Percentiles rank a stretch among this genome's conserved stretches.
These are phyloP conservation scores for Argentina silus DNA, from an alignment of 2,797 vertebrate genomes.

Conservation along the genomic window DNA sequence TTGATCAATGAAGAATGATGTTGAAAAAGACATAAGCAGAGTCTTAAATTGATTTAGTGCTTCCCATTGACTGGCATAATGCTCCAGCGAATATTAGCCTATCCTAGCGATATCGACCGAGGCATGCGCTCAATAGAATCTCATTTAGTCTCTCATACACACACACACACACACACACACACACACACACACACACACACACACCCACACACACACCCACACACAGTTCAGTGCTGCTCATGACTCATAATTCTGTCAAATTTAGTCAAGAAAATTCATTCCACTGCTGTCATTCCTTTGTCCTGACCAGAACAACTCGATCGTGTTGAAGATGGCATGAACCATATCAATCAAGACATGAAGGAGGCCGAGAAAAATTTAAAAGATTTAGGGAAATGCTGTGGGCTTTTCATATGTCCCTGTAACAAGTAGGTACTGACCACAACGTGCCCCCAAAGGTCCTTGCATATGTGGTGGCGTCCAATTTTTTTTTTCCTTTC, in stretches of 20 bases:
- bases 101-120: conserved; percentile 4
- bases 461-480: conserved; percentile 97
- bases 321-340: conserved; percentile 99
- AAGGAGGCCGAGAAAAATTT: conserved; percentile 99
- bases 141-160: background rate
- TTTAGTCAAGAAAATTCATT: conserved; percentile 93
- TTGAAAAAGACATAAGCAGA: background rate
- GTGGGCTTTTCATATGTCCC: conserved; percentile 99
- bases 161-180: too few species aligned
- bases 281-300: conserved; percentile 99
- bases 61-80: conserved; percentile 24
- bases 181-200: too few species aligned
- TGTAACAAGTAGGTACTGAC: conserved; percentile 99
- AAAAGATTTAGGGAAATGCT: conserved; percentile 99
- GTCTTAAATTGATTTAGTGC: conserved; percentile 30
- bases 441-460: conserved; percentile 81
- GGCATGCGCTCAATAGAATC: conserved; percentile 4
- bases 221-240: conserved; percentile 75
- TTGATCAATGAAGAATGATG: background rate
- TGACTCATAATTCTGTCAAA: conserved; percentile 87
- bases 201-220: too few species aligned
- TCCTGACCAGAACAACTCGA: conserved; percentile 99
- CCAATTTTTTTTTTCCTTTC: conserved; percentile 84
- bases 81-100: background rate
- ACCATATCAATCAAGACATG: conserved; percentile 99